These are phyloP conservation scores for Podocnemis expansa DNA, from an alignment of 2,113 vertebrate genomes.

Conservation along the genomic window DNA sequence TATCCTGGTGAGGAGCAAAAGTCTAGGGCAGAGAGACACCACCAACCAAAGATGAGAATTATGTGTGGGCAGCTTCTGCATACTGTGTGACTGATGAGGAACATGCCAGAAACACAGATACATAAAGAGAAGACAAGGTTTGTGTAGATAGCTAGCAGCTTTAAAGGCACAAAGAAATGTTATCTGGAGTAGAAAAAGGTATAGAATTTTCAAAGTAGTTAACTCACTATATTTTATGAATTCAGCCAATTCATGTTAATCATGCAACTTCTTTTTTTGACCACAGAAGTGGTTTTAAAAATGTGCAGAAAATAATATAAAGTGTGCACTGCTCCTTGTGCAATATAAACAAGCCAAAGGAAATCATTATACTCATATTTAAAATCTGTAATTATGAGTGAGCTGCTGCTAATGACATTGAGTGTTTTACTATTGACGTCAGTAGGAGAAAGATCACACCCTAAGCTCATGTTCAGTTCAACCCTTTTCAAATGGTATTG, in stretches of 20 bases:
- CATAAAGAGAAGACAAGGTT: background rate
- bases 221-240: background rate
- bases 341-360: background rate
- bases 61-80: background rate
- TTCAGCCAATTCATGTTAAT: background rate
- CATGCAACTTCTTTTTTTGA: background rate
- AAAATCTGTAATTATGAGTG: background rate
- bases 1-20: background rate
- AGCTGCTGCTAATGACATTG: background rate
- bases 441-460: background rate
- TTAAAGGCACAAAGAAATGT: background rate
- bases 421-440: background rate
- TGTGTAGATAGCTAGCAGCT: background rate
- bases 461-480: background rate
- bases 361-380: background rate
- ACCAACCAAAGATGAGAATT: background rate
- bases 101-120: background rate
- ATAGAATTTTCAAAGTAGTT: background rate
- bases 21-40: background rate
- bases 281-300: background rate
- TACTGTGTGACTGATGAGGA: background rate
- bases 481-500: background rate
- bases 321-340: background rate
- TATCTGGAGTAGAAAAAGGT: background rate
- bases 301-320: background rate